Base-by-base conservation (phyloP, 2,888 invertebrate species). In the Catocala nupta region DNA sequence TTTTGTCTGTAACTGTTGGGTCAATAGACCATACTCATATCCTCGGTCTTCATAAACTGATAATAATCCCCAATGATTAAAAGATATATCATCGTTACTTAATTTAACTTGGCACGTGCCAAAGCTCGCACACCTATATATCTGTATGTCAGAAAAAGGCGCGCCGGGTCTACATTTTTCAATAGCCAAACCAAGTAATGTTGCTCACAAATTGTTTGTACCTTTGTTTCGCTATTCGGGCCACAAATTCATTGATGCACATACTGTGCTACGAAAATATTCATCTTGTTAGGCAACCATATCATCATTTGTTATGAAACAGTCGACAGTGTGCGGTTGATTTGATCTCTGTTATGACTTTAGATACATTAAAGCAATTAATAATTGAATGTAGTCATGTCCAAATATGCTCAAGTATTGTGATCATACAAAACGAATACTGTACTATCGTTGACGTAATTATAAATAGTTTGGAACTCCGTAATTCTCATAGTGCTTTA, bases 261-360 rank as follows among this genome's bases (percentile, higher is more conserved):
- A 85, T 70, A 79, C 71, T 43, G 49, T 47, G 60, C 49, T 81
- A 86, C 81, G 77, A 84, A 86, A 83, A 86, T 87, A 90, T 88
- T 71, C 71, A 84, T 90, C 90, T 89, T 88, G 88, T 92, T 90
- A 89, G 68, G 90, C 88, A 93, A 93, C 78, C 77, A 70, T 83
- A 88, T 88, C 87, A 88, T 89, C 86, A 85, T 86, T 85, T 84
- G 79, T 92, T 89, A 85, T 80, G 87, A 87, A 89, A 89, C 43
- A 52, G 57, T 36, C 52, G 42, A 34, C 43, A 12, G 44, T 49
- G 36, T 50, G 69, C 63, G 65, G 73, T 64, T 75, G 70, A 80
- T 80, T 80, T 78, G 66, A 75, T 73, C 68, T 68, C 13, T 71
- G 60, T 73, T 73, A 59, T 66, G 65, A 67, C 58, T 71, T 47